A percentile compares a stretch with the other conserved stretches of the same genome.
These are phyloP conservation scores for Stenchaetothrips biformis DNA, from an alignment of 2,888 invertebrate species.

Conservation along the genomic window DNA sequence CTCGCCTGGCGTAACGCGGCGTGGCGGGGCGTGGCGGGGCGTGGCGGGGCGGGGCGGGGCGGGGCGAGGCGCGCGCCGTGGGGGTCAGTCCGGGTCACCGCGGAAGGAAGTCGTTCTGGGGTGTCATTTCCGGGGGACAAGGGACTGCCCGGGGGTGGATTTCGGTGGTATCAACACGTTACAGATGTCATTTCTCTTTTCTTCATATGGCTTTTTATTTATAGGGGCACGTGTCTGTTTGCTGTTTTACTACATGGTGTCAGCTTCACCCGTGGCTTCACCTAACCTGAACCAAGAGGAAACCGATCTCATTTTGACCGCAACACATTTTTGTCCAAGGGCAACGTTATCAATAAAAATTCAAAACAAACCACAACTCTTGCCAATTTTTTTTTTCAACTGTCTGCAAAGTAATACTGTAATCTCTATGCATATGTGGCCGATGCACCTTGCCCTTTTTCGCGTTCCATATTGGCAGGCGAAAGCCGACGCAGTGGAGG, in stretches of 20 bases:
- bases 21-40: neutral
- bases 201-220: too few species aligned
- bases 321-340: too few species aligned
- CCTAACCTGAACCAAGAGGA: too few species aligned
- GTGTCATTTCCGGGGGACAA: neutral
- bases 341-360: neutral
- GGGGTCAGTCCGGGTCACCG: constrained; percentile 11
- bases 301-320: too few species aligned
- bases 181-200: too few species aligned
- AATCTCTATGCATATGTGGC: constrained; percentile 15
- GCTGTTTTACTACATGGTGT: too few species aligned
- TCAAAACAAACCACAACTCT: neutral
- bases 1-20: neutral
- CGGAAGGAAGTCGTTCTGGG: constrained; percentile 15
- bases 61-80: neutral
- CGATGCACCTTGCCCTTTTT: neutral
- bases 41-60: neutral
- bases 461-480: too few species aligned
- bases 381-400: too few species aligned
- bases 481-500: neutral
- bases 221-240: too few species aligned
- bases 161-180: too few species aligned
- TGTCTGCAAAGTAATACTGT: neutral
- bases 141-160: neutral
- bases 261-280: too few species aligned